phyloP scores from a whole-genome alignment of 2,113 vertebrate species.

The Pleuronectes platessa region DNA sequence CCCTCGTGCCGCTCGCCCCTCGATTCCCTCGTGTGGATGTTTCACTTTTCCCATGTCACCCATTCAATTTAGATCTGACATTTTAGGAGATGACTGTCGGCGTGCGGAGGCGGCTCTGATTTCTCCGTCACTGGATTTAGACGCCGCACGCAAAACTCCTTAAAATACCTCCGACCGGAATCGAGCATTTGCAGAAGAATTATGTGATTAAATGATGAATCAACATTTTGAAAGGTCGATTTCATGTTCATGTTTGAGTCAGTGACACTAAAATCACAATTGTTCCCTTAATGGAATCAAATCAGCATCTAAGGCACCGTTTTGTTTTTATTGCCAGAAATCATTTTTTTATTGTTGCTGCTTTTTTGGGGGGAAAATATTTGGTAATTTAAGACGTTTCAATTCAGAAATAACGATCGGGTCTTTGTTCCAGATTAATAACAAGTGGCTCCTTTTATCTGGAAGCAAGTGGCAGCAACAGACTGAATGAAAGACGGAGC shows the following conservation, averaged over 20 bases:
- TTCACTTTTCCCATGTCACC: neutral
- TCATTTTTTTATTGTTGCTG: neutral
- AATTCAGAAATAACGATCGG: neutral
- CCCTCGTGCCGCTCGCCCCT: neutral
- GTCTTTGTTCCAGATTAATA: neutral
- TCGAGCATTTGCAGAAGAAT: neutral
- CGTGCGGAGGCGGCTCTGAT: neutral
- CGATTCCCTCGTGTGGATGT: neutral
- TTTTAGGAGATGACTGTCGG: neutral
- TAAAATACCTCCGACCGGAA: neutral
- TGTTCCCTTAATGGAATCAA: slow-evolving; percentile 1
- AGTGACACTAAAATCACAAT: neutral
- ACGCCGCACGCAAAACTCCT: neutral
- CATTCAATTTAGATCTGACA: slow-evolving; percentile 8
- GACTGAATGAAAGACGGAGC: neutral
- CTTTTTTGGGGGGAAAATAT: too few species aligned
- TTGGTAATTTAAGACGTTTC: neutral
- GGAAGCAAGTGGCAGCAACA: too few species aligned
- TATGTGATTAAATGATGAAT: neutral
- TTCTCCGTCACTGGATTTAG: slow-evolving; percentile 1
- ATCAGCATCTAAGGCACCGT: neutral
- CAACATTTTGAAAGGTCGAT: neutral
- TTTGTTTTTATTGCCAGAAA: slow-evolving; percentile 24
- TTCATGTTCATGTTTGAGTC: slow-evolving; percentile 1
- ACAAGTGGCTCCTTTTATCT: neutral